Evolutionary conservation across 2,113 vertebrate genomes (phyloP).

Genomic region (Burhinus oedicnemus): DNA sequence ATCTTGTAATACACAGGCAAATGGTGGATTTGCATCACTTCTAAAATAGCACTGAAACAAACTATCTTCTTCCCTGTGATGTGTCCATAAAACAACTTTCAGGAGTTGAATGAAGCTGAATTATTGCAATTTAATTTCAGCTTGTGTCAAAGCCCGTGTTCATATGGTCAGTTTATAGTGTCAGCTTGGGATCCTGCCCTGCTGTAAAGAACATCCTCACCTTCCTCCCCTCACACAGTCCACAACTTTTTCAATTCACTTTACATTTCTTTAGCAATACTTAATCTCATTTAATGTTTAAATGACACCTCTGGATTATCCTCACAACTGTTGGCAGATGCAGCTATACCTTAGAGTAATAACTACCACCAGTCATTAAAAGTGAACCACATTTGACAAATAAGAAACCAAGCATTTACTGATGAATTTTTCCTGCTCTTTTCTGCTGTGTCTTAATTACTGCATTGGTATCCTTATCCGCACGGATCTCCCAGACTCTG

Average conservation of each 20-base stretch:
- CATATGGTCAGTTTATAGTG: neutral
- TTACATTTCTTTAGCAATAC: neutral
- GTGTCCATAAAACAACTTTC: neutral
- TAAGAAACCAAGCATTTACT: neutral
- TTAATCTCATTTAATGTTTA: neutral
- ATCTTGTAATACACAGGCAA: neutral
- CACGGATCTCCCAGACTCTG: neutral
- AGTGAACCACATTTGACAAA: neutral
- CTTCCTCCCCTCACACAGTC: neutral
- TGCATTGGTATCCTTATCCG: neutral
- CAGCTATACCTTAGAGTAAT: neutral
- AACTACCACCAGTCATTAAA: neutral
- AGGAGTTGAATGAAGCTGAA: neutral
- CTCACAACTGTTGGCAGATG: neutral
- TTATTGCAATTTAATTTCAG: neutral
- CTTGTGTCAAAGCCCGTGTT: neutral
- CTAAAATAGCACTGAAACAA: neutral
- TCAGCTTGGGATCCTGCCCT: neutral
- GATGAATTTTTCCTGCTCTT: neutral
- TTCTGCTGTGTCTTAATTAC: neutral
- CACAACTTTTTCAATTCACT: neutral
- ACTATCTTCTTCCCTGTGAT: neutral
- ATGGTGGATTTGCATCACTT: neutral
- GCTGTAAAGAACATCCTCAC: neutral
- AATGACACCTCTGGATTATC: neutral